These are phyloP conservation scores for Drosophila asahinai DNA, from an alignment of 1,140 invertebrate species.

Conservation along the genomic window DNA sequence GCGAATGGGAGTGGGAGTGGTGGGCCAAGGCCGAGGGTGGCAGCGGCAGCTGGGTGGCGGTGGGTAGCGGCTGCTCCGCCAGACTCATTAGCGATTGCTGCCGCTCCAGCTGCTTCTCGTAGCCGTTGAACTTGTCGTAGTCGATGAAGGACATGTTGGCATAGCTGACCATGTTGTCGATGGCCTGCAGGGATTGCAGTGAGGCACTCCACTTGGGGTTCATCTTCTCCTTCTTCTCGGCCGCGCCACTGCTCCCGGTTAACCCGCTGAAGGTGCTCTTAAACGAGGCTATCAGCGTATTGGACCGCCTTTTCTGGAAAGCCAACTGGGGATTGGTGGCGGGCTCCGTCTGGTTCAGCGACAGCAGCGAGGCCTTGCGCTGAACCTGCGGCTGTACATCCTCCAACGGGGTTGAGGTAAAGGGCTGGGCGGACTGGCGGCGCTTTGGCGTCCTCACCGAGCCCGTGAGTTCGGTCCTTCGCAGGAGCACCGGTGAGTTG, in stretches of 20 bases:
- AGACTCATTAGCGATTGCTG: constrained; percentile 77
- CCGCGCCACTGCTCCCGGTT: constrained; percentile 23
- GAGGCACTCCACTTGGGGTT: constrained; percentile 84
- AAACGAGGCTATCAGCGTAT: constrained; percentile 74
- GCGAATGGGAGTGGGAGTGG: constrained; percentile 41
- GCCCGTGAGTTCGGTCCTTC: constrained; percentile 40
- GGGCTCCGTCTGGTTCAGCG: constrained; percentile 44
- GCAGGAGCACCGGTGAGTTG: constrained; percentile 36
- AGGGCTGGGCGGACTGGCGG: constrained; percentile 60
- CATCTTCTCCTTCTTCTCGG: constrained; percentile 75
- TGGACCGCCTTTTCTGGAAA: constrained; percentile 79
- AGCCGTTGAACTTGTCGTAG: constrained; percentile 84
- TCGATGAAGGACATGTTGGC: constrained; percentile 84
- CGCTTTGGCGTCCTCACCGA: constrained; percentile 52
- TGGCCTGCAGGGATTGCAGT: constrained; percentile 81
- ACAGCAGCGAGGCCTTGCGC: constrained; percentile 57
- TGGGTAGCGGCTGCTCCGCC: constrained; percentile 52
- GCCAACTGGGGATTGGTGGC: constrained; percentile 62
- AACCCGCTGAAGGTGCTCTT: constrained; percentile 62
- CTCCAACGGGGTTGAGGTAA: constrained; percentile 66
- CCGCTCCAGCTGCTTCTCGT: constrained; percentile 80
- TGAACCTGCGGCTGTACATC: constrained; percentile 19
- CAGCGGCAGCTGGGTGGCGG: constrained; percentile 41
- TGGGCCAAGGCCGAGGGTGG: constrained; percentile 34
- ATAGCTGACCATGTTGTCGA: constrained; percentile 85